phyloP scores from a whole-genome alignment of 2,113 vertebrate genomes.

The Cavia aperea region DNA sequence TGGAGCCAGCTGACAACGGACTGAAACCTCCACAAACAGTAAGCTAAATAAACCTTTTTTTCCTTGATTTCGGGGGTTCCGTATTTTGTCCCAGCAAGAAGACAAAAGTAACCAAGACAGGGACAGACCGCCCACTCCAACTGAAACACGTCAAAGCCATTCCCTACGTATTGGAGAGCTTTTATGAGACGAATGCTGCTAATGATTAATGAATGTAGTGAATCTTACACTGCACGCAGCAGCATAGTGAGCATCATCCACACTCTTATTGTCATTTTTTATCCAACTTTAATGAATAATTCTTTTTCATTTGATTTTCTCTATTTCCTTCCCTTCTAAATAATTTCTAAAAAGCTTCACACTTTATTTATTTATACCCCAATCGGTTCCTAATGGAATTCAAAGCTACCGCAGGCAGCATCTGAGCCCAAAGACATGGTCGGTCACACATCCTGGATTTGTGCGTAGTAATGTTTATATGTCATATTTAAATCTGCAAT shows the following conservation, averaged over 20 bases:
- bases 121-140: no score
- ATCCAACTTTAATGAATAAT: neutral
- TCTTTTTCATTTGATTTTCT: conserved; percentile 6
- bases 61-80: no score
- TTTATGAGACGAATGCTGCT: neutral
- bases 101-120: no score
- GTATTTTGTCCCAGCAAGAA: no score
- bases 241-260: neutral
- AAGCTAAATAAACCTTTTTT: no score
- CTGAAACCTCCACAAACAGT: no score
- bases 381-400: neutral
- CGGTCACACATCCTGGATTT: neutral
- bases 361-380: neutral
- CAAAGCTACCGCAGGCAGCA: neutral
- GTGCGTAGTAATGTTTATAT: neutral
- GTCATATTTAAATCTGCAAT: neutral
- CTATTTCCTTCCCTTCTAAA: neutral
- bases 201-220: neutral
- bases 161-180: neutral
- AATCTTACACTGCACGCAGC: neutral
- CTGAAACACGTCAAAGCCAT: neutral
- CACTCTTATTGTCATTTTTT: neutral
- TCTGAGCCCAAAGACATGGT: neutral
- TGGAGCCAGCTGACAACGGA: no score
- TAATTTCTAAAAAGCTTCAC: conserved; percentile 26